Evolutionary conservation across 2,797 vertebrate genomes (phyloP), one percentile per base, ranked within the genome.

Genomic region (Calcarius lapponicus): DNA sequence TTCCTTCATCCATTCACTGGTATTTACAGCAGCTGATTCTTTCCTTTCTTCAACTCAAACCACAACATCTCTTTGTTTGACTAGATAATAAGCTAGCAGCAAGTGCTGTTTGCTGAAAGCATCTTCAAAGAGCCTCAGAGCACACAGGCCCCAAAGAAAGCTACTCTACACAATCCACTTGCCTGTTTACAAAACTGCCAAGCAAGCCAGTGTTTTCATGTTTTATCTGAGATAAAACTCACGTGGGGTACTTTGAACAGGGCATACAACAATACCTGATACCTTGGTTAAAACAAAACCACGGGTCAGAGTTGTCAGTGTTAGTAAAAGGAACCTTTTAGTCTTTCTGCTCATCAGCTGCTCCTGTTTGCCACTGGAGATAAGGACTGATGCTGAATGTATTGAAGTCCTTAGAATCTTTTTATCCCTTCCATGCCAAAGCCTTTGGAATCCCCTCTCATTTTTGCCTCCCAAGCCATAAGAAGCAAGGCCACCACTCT

Each of bases 101-200:
- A 82, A 86, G 65, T 20, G n/a, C 45, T 80, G 54, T 78, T 29
- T 85, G 70, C 64, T 85, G 40, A 89, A 92, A 80, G 50, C 34
- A 48, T 57, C 88, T 93, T 87, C 88, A 89, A 87, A 95, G 84
- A 94, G 7, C 31, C 48, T 53, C 53, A 45, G 19, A 67, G 65
- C 53, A 54, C 17, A 17, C 17, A 89, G 53, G 57, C 80, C 65
- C 48, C 70, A 88, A 58, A 73, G 74, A 91, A 92, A 90, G 78
- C 90, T 90, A 25, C 57, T 90, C 78, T 20, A 8, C 12, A 54
- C 65, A 87, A 47, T 80, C 53, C 19, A 8, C 66, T 82, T 88
- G 82, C 56, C 71, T 90, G 87, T 92, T 96, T 93, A 94, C 78
- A 73, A 87, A 96, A 80, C 78, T 34, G 80, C 85, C 94, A 95